Conservation (phyloP, 2,113 vertebrate species). For the Rallus limicola region DNA sequence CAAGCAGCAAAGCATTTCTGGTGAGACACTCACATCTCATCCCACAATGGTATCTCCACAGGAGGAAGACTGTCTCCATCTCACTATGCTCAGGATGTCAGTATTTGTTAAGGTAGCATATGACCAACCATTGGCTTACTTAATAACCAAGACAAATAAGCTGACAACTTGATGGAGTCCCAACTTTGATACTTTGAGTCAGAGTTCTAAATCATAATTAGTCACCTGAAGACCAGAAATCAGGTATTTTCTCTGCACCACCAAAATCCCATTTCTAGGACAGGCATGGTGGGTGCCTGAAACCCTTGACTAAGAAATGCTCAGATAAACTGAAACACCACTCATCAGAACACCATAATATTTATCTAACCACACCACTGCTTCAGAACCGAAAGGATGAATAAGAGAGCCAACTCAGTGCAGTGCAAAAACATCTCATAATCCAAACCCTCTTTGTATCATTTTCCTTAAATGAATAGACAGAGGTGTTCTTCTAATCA, state of each 20-base stretch:
- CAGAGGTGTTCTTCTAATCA: not conserved
- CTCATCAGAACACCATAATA: not conserved
- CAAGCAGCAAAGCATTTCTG: not conserved
- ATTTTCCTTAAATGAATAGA: not conserved
- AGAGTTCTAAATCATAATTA: not conserved
- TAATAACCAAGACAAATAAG: not conserved
- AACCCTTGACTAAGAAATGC: not conserved
- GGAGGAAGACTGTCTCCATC: not conserved
- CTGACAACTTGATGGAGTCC: not conserved
- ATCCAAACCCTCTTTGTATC: not conserved
- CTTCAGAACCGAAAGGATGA: not conserved
- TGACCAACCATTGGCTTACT: not conserved
- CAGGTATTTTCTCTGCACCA: not conserved
- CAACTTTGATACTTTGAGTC: not conserved
- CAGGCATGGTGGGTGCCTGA: not conserved
- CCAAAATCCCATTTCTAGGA: not conserved
- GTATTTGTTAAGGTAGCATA: not conserved
- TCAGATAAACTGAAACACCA: not conserved
- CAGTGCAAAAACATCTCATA: not conserved
- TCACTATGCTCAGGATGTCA: not conserved
- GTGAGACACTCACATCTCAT: not conserved
- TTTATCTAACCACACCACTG: not conserved
- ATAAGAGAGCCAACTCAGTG: not conserved
- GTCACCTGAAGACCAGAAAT: not conserved
- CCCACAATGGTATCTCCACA: not conserved